Conservation (phyloP, 2,888 invertebrate species). For the Cerceris ruficornis region DNA sequence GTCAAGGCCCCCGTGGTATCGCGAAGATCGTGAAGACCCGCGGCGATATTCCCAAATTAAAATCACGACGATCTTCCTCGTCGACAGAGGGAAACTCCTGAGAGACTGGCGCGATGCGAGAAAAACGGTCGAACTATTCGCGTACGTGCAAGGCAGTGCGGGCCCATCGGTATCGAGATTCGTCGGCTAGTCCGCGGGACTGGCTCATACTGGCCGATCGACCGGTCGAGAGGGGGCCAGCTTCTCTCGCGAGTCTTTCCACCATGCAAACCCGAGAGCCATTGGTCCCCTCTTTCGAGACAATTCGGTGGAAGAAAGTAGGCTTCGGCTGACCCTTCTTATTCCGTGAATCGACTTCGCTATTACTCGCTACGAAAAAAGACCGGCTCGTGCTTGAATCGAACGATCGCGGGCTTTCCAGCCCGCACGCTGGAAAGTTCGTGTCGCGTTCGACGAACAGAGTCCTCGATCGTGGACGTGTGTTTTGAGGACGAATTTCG, state of each 20-base stretch:
- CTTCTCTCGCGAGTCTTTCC: constrained; percentile 41
- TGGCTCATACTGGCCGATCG: constrained; percentile 59
- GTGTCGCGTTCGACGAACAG: constrained; percentile 22
- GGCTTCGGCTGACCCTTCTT: constrained; percentile 73
- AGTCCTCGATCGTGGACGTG: not conserved
- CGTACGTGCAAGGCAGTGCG: constrained; percentile 1
- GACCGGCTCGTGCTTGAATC: constrained; percentile 32
- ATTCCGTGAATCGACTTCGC: constrained; percentile 73
- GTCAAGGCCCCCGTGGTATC: too few species aligned
- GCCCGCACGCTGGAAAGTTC: constrained; percentile 61
- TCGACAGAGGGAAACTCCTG: too few species aligned
- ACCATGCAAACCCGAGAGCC: constrained; percentile 25
- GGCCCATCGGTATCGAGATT: constrained; percentile 43
- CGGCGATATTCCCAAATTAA: too few species aligned
- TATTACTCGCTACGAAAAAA: constrained; percentile 63
- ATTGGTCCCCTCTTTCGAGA: constrained; percentile 43
- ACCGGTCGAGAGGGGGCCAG: constrained; percentile 36
- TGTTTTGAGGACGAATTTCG: constrained; percentile 1
- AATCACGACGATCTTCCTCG: too few species aligned
- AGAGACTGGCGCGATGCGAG: not conserved
- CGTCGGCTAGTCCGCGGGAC: constrained; percentile 52
- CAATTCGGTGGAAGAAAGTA: constrained; percentile 75
- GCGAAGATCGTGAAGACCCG: too few species aligned
- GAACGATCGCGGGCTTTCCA: constrained; percentile 59
- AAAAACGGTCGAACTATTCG: not conserved